Evolutionary conservation across 2,797 vertebrate species (phyloP).

Genomic region (Hemibagrus guttatus): DNA sequence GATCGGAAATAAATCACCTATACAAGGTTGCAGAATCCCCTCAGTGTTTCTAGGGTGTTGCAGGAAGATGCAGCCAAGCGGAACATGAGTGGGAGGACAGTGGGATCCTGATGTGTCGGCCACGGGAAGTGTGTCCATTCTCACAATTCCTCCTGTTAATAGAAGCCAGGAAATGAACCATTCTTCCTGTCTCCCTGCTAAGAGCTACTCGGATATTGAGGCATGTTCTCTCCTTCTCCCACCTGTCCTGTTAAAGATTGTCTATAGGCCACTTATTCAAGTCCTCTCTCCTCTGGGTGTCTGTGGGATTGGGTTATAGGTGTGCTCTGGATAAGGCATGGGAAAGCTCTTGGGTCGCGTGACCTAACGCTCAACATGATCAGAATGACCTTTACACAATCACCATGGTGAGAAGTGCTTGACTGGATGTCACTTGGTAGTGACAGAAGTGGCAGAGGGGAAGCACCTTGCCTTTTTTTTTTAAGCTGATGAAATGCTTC

Average conservation of each 20-base stretch:
- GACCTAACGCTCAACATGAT: constrained; percentile 23
- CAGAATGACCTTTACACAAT: constrained; percentile 41
- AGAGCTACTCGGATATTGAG: constrained; percentile 22
- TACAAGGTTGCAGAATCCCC: background rate
- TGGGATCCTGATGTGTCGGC: constrained; percentile 21
- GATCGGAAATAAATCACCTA: background rate
- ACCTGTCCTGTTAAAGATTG: constrained; percentile 20
- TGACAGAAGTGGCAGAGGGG: constrained; percentile 33
- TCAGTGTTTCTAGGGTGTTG: background rate
- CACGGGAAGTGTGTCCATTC: constrained; percentile 44
- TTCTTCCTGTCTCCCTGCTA: constrained; percentile 30
- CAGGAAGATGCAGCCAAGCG: background rate
- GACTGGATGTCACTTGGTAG: constrained; percentile 40
- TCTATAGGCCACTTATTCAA: background rate
- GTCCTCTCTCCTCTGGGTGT: constrained; percentile 7
- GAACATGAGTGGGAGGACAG: constrained; percentile 15
- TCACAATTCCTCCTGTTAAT: constrained; percentile 41
- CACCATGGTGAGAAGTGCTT: constrained; percentile 33
- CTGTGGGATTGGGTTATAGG: constrained; percentile 11
- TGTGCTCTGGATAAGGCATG: constrained; percentile 33
- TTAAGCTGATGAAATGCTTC: background rate
- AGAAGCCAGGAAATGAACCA: constrained; percentile 46
- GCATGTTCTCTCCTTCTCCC: constrained; percentile 16
- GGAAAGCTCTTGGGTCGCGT: constrained; percentile 39
- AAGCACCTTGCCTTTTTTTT: constrained; percentile 13